A percentile compares a stretch with the other conserved stretches of the same genome.
These are phyloP conservation scores for Melipona beecheii DNA, from an alignment of 2,888 invertebrate genomes.

Conservation along the genomic window DNA sequence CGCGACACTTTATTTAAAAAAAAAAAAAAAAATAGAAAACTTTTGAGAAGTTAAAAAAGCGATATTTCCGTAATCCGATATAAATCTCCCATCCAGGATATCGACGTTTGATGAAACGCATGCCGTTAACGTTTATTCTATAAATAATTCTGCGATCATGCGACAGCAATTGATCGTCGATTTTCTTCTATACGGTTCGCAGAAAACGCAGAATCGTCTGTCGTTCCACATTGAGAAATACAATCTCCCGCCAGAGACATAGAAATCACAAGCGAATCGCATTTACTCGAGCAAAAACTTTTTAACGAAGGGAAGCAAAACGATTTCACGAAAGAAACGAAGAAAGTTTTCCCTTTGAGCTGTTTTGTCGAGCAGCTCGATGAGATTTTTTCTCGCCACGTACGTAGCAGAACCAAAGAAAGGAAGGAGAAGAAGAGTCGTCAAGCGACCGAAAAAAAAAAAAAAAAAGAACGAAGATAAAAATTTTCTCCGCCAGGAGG, in stretches of 20 bases:
- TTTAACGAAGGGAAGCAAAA: too few relatives aligned
- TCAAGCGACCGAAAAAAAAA: too few relatives aligned
- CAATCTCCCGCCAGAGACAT: neutral
- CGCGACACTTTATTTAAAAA: too few relatives aligned
- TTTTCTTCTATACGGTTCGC: conserved; percentile 9
- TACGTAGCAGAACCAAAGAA: neutral
- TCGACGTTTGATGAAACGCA: conserved; percentile 20
- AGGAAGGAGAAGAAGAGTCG: neutral
- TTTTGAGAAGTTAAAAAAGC: neutral
- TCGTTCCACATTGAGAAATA: neutral
- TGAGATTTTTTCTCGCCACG: neutral
- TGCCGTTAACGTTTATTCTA: conserved; percentile 32
- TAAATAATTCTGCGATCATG: conserved; percentile 51
- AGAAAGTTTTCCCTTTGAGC: too few relatives aligned
- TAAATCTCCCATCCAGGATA: conserved; percentile 49
- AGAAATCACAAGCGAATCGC: neutral
- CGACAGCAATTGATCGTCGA: conserved; percentile 31
- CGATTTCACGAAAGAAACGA: too few relatives aligned
- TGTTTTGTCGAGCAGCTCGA: too few relatives aligned
- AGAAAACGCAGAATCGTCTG: conserved; percentile 3
- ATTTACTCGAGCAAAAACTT: too few relatives aligned
- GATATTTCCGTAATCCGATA: conserved; percentile 41
- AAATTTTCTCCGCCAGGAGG: too few relatives aligned
- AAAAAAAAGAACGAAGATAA: too few relatives aligned
- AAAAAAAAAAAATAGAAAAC: too few relatives aligned